Percentiles rank a stretch among this genome's conserved stretches.
Evolutionary conservation across 2,797 vertebrate species (phyloP).

Genomic region (Squalus acanthias): DNA sequence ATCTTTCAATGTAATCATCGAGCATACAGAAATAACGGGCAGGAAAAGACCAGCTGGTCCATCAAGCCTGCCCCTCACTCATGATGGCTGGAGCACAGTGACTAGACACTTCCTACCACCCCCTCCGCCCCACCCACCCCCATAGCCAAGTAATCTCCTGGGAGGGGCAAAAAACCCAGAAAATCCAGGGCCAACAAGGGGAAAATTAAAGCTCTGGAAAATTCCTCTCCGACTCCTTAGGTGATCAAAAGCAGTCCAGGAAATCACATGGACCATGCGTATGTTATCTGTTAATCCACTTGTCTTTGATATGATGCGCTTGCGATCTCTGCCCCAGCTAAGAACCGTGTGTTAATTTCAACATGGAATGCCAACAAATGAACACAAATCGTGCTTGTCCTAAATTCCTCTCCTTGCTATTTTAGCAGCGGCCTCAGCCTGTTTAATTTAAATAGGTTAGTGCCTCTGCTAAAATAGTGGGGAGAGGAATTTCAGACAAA

Average conservation of each 20-base stretch:
- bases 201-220: not conserved
- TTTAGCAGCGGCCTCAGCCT: not conserved
- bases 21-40: not conserved
- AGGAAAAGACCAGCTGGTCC: not conserved
- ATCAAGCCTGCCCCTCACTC: not conserved
- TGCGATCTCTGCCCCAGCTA: not conserved
- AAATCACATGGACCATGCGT: not conserved
- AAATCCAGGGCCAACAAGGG: not conserved
- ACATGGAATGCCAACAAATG: no score
- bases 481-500: not conserved
- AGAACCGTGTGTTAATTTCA: no score
- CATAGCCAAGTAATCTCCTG: not conserved
- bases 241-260: not conserved
- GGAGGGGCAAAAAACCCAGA: not conserved
- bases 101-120: not conserved
- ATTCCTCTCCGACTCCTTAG: not conserved
- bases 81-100: not conserved
- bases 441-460: not conserved
- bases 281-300: not conserved
- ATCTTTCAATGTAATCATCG: not conserved
- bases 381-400: not conserved
- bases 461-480: not conserved
- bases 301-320: not conserved
- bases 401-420: not conserved
- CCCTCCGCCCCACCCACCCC: no score